phyloP scores from a whole-genome alignment of 2,113 vertebrate genomes.

The Microtus oregoni region DNA sequence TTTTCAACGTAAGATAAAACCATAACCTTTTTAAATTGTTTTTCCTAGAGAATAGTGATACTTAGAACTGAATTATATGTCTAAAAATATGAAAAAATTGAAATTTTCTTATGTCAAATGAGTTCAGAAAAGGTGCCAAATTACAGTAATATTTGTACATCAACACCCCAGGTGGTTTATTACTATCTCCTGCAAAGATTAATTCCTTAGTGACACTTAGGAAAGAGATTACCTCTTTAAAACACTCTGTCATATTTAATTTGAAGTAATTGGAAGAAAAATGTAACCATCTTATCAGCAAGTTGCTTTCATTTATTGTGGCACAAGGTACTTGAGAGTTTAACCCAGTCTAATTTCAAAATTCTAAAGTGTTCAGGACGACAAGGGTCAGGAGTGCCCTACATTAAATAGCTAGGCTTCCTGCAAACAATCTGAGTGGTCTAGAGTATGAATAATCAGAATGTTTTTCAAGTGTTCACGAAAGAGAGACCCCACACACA shows the following conservation, averaged over 20 bases:
- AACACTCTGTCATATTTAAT: slow-evolving; percentile 56
- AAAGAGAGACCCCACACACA: not conserved
- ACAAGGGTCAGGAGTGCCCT: not conserved
- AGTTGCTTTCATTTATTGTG: slow-evolving; percentile 49
- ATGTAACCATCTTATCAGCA: slow-evolving; percentile 28
- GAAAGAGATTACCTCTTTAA: slow-evolving; percentile 50
- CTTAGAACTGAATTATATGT: slow-evolving; percentile 32
- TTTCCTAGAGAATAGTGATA: slow-evolving; percentile 24
- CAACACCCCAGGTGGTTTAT: not conserved
- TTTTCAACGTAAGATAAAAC: slow-evolving; percentile 40
- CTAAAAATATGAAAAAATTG: slow-evolving; percentile 30
- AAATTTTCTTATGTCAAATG: slow-evolving; percentile 13
- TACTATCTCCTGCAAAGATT: slow-evolving; percentile 13
- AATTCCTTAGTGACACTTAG: slow-evolving; percentile 50
- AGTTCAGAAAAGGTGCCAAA: slow-evolving; percentile 29
- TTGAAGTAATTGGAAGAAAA: slow-evolving; percentile 40
- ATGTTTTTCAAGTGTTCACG: not conserved
- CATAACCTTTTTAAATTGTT: not conserved
- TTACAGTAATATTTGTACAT: slow-evolving; percentile 23
- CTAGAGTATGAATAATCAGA: not conserved
- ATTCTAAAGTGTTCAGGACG: not conserved
- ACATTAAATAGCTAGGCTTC: not conserved
- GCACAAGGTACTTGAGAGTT: not conserved
- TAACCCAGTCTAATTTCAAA: slow-evolving; percentile 26
- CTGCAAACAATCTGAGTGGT: not conserved